Conservation (phyloP, 2,888 invertebrate genomes). For the Antitype chi region DNA sequence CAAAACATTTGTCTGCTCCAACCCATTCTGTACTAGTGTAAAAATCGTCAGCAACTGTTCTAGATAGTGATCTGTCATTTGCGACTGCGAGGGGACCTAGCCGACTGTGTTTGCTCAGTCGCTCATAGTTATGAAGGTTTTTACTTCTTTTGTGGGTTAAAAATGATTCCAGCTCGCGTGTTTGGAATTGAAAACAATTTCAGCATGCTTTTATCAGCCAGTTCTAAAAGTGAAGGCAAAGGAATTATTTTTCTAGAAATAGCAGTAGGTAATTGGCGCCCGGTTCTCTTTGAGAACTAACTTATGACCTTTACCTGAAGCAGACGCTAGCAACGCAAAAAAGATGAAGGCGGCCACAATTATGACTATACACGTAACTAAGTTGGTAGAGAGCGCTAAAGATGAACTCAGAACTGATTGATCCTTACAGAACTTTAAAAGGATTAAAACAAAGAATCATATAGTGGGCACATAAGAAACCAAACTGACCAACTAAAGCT, state of each 20-base stretch:
- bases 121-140: slow-evolving; percentile 56
- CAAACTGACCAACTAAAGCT: slow-evolving; percentile 72
- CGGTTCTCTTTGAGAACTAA: slow-evolving; percentile 26
- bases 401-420: slow-evolving; percentile 44
- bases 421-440: slow-evolving; percentile 46
- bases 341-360: slow-evolving; percentile 20
- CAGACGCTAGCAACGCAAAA: slow-evolving; percentile 26
- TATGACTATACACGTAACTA: slow-evolving; percentile 20
- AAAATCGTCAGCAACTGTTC: slow-evolving; percentile 88
- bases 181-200: slow-evolving; percentile 30
- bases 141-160: slow-evolving; percentile 48
- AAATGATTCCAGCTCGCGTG: slow-evolving; percentile 43
- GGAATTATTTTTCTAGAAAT: slow-evolving; percentile 25
- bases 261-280: slow-evolving; percentile 25
- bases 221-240: slow-evolving; percentile 3
- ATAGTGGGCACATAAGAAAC: slow-evolving; percentile 59
- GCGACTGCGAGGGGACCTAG: slow-evolving; percentile 74
- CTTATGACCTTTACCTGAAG: slow-evolving; percentile 37
- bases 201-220: slow-evolving; percentile 5
- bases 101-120: slow-evolving; percentile 71
- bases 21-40: slow-evolving; percentile 88
- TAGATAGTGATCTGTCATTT: slow-evolving; percentile 89
- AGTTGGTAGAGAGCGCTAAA: slow-evolving; percentile 23
- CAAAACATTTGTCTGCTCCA: slow-evolving; percentile 87
- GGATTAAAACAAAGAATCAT: slow-evolving; percentile 52